Evolutionary conservation across 2,113 vertebrate species (phyloP), one percentile per base, ranked within the genome.

Genomic region (Nothoprocta pentlandii): DNA sequence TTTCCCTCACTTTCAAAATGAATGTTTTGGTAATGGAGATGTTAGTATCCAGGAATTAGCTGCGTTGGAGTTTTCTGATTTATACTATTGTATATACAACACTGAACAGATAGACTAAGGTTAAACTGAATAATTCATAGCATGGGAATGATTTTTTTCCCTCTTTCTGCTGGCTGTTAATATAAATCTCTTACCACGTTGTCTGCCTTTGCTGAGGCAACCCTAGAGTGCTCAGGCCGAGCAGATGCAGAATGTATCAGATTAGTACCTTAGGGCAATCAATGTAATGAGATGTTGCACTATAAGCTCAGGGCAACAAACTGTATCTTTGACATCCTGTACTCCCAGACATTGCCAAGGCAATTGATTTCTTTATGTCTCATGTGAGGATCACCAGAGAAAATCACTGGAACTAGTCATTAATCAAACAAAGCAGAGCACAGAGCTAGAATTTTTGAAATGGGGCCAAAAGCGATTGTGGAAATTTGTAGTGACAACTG

Each of bases 321-420:
- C 81, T 59, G 25, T 81, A 85, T 80, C 59, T 76, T 80, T 87
- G 36, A 85, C 51, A 71, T 54, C 63, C 51, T 85, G 78, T 74
- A 54, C 68, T 91, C 44, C 59, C 71, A 95, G 95, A 87, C 75
- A 87, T 10, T 83, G 81, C 68, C 74, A 79, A 94, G 76, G 64
- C 46, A 69, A 70, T 51, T 77, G 81, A 83, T 89, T 94, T 87
- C 71, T 89, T 91, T 77, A 53, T 54, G 85, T 94, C 85, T 94
- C 81, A 59, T 66, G 59, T 49, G 79, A 91, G 49, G 75, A 95
- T 82, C 95, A 94, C 46, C 71, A 89, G 53, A 91, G 36, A 80
- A 94, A 92, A 87, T 73, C 67, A 87, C 89, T 95, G 79, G 70
- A 96, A 73, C 54, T 58, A 93, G 85, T 83, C 68, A 92, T 96